Evolutionary conservation across 2,797 vertebrate species (phyloP), one percentile per base, ranked within the genome.

Genomic region (Gastrophryne carolinensis): DNA sequence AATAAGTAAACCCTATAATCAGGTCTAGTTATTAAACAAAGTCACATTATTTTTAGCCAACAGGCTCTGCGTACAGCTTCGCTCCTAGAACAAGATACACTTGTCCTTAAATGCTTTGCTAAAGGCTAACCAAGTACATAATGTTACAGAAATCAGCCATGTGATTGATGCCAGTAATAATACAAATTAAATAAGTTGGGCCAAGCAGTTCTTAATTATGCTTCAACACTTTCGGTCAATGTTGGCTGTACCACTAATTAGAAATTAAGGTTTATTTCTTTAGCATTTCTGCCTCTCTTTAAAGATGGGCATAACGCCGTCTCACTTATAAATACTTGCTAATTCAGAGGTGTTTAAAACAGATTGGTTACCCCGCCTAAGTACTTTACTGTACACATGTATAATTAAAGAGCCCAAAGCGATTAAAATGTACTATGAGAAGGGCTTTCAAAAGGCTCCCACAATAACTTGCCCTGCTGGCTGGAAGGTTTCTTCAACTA

Each of bases 181-280:
- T 32, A 21, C 15, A 69, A 70, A 70, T 41, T 19, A 54, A 54
- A 68, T 27, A 68, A 39, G 54, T 54, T 37, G 34, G 65, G 54
- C 9, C 64, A 54, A 67, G 49, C 49, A 39, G 50, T 68, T 54
- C 39, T 68, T 68, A 68, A 68, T 39, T 68, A 68, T 54, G 53
- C 65, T 68, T 15, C 49, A 54, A 53, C 47, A 19, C 65, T 54
- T 54, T 21, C 7, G 37, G 50, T 39, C 50, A 27, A 10, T 54
- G 63, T 50, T 50, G 64, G 26, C 65, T 27, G 23, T 10, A 24
- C 23, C 65, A 39, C 50, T 68, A 39, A 54, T 54, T 68, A 39
- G 32, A 54, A 49, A 54, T 54, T 53, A 39, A 12, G 49, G 21
- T 54, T 68, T 68, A 54, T 35, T 68, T 54, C 32, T 12, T 10